Base-by-base conservation (phyloP, 2,797 vertebrate genomes). In the Lutjanus argentimaculatus region DNA sequence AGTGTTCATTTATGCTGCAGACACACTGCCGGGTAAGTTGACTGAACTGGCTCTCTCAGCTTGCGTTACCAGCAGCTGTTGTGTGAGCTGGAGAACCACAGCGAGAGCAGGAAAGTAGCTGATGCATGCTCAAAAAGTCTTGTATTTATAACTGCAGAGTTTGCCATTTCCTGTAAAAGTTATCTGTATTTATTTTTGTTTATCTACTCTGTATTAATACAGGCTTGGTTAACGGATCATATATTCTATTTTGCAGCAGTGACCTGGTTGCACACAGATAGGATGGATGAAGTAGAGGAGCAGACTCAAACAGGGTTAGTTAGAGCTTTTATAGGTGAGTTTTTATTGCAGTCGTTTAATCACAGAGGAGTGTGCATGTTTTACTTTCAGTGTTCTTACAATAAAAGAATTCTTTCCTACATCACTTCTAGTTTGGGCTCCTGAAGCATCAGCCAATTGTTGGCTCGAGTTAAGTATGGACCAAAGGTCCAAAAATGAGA, bases 1-100 rank as follows among this genome's bases (percentile, higher is more conserved):
- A 55, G 64, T 67, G 73, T 61, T 85, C 85, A 79, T 80, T 80
- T 85, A 87, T 77, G 77, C 81, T 74, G 73, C 72, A 88, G 72
- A 72, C 52, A 48, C 80, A 30, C 49, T 51, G 61, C 77, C 21
- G n/a, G 62, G 75, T n/a, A 15, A 42, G 16, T 48, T 56, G 67
- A 85, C 48, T 78, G 67, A 81, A 62, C 67, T 57, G 72, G 74
- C 74, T 75, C 81, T 48, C 77, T 67, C 63, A 75, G 46, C 66
- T 71, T 51, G 19, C 72, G 65, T 80, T 77, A 82, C 65, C 77
- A 70, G 72, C 74, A 86, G 69, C 82, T 86, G 69, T 67, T 85
- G 74, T 48, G 51, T 72, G 40, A 80, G 71, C 64, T 71, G 66
- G 10, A 76, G 69, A 83, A 52, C 22, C 48, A 56, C 62, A 59